These are phyloP conservation scores for Atherinosoma microstoma DNA, from an alignment of 2,797 vertebrate species.

Conservation along the genomic window DNA sequence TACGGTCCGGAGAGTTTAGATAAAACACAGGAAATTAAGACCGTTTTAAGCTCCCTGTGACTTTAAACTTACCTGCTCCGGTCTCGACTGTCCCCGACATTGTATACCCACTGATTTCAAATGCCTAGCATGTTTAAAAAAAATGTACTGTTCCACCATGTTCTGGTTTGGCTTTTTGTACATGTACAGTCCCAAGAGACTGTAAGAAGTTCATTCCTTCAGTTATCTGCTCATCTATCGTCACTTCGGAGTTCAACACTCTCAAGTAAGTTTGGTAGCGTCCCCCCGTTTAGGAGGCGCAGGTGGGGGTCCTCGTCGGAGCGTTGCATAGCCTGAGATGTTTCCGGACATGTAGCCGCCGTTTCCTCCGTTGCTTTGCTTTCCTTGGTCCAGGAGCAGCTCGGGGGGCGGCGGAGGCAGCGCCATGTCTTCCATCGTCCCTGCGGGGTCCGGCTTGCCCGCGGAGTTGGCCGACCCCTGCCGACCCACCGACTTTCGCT, in stretches of 20 bases:
- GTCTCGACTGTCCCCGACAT: constrained; percentile 27
- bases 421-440: constrained; percentile 96
- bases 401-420: constrained; percentile 90
- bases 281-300: constrained; percentile 95
- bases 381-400: constrained; percentile 89
- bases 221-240: constrained; percentile 35
- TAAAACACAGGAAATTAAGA: constrained; percentile 8
- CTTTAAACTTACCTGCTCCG: constrained; percentile 45
- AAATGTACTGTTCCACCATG: constrained; percentile 42
- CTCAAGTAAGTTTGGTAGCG: constrained; percentile 91
- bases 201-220: constrained; percentile 28
- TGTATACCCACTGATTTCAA: constrained; percentile 41
- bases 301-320: constrained; percentile 93
- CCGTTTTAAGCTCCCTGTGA: not conserved
- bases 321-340: constrained; percentile 96
- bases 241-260: constrained; percentile 75
- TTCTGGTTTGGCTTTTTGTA: constrained; percentile 60
- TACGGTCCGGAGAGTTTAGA: constrained; percentile 48
- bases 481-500: constrained; percentile 93
- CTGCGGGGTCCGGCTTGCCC: constrained; percentile 82
- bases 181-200: constrained; percentile 47
- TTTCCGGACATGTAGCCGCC: constrained; percentile 87
- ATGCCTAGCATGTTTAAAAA: constrained; percentile 43
- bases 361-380: constrained; percentile 79
- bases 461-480: constrained; percentile 88